Evolutionary conservation across 2,888 invertebrate species (phyloP).

Genomic region (Psylliodes chrysocephalus): DNA sequence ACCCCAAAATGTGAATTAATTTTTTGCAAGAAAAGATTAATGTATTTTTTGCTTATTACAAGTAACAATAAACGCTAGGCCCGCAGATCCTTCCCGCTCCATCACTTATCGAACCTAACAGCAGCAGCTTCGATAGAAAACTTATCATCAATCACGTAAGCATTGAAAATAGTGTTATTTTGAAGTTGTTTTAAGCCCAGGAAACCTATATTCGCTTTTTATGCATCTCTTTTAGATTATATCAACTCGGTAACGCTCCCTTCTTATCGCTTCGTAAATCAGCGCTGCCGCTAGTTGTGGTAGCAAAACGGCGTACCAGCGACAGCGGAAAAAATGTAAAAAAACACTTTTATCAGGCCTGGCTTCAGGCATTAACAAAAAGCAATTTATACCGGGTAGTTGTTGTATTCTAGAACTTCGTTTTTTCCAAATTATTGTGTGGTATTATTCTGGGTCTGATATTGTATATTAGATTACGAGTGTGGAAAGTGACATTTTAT

Average conservation of each 20-base stretch:
- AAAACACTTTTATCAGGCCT: too few relatives aligned
- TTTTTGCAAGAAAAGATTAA: too few relatives aligned
- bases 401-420: too few relatives aligned
- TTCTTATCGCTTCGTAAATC: conserved; percentile 8
- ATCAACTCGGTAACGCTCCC: conserved; percentile 3
- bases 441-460: too few relatives aligned
- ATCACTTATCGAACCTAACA: conserved; percentile 26
- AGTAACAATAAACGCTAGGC: conserved; percentile 21
- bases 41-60: conserved; percentile 23
- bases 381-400: too few relatives aligned
- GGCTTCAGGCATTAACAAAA: too few relatives aligned
- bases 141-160: conserved; percentile 28
- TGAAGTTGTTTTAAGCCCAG: conserved; percentile 22
- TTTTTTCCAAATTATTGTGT: too few relatives aligned
- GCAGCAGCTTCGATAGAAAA: conserved; percentile 18
- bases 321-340: too few relatives aligned
- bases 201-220: conserved; percentile 20
- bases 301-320: background rate
- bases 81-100: conserved; percentile 18
- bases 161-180: conserved; percentile 26
- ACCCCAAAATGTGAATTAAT: too few relatives aligned
- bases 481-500: too few relatives aligned
- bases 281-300: background rate
- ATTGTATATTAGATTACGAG: too few relatives aligned
- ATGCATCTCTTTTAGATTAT: conserved; percentile 13